Evolutionary conservation across 2,113 vertebrate species (phyloP).

Genomic region (Neogale vison): DNA sequence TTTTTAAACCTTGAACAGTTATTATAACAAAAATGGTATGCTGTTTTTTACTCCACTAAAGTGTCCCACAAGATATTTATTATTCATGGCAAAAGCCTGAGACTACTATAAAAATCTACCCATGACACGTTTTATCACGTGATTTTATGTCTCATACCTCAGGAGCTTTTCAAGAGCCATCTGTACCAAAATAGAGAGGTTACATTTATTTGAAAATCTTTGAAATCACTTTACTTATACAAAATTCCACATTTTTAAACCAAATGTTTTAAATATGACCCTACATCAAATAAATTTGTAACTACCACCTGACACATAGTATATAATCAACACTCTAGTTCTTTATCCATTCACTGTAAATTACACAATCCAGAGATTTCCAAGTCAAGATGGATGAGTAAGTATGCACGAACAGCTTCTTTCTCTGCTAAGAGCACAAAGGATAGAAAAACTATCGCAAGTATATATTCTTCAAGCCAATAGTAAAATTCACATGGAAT

Average conservation of each 20-base stretch:
- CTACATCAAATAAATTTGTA: not conserved
- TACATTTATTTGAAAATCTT: not conserved
- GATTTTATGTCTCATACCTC: not conserved
- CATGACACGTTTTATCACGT: not conserved
- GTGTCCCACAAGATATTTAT: not conserved
- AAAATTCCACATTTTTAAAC: not conserved
- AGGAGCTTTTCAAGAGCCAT: not conserved
- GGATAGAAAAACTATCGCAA: slow-evolving; percentile 16
- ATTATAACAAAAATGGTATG: not conserved
- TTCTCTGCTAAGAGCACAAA: not conserved
- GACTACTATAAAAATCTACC: not conserved
- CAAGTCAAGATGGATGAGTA: not conserved
- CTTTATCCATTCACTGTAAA: not conserved
- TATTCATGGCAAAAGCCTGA: not conserved
- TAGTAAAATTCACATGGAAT: not conserved
- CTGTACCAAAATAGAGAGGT: not conserved
- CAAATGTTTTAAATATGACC: not conserved
- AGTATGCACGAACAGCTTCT: not conserved
- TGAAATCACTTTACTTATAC: not conserved
- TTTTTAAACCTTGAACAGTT: not conserved
- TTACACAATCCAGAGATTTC: not conserved
- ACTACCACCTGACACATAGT: not conserved
- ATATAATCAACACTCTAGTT: not conserved
- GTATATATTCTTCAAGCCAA: not conserved
- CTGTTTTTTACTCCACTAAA: not conserved